Conservation (phyloP, 2,888 invertebrate species). For the Cantharis rufa region DNA sequence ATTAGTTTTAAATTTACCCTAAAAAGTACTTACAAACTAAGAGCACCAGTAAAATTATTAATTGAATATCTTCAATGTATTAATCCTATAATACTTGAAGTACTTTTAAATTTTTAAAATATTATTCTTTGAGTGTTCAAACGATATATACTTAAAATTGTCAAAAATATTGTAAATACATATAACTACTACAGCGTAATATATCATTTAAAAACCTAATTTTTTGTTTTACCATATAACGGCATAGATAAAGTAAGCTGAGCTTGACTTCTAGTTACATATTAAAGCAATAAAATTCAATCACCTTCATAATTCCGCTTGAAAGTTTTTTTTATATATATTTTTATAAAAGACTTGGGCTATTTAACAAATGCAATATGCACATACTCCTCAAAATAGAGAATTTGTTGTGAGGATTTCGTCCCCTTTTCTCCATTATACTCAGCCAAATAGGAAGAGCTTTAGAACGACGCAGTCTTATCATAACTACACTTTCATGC, state of each 20-base stretch:
- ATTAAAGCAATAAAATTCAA: slow-evolving; percentile 14
- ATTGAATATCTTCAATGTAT: background rate
- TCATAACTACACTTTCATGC: slow-evolving; percentile 25
- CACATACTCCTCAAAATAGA: slow-evolving; percentile 15
- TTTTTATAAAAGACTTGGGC: slow-evolving; percentile 10
- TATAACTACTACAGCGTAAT: no score
- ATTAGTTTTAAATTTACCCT: background rate
- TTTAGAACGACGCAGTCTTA: slow-evolving; percentile 23
- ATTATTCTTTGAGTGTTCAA: no score
- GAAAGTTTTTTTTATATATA: background rate
- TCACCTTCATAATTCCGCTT: slow-evolving; percentile 9
- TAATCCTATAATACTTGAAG: no score
- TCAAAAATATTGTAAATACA: no score
- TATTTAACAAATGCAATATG: background rate
- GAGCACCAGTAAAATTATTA: background rate
- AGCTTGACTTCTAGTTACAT: background rate
- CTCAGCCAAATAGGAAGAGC: slow-evolving; percentile 17
- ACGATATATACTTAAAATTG: background rate
- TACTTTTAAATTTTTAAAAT: no score
- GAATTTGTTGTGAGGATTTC: slow-evolving; percentile 24
- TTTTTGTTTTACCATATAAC: background rate
- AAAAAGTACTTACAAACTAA: background rate
- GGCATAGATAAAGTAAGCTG: background rate
- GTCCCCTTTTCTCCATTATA: slow-evolving; percentile 19
- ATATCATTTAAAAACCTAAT: background rate